Evolutionary conservation across 2,113 vertebrate genomes (phyloP), one percentile per base, ranked within the genome.

Genomic region (Cariama cristata): DNA sequence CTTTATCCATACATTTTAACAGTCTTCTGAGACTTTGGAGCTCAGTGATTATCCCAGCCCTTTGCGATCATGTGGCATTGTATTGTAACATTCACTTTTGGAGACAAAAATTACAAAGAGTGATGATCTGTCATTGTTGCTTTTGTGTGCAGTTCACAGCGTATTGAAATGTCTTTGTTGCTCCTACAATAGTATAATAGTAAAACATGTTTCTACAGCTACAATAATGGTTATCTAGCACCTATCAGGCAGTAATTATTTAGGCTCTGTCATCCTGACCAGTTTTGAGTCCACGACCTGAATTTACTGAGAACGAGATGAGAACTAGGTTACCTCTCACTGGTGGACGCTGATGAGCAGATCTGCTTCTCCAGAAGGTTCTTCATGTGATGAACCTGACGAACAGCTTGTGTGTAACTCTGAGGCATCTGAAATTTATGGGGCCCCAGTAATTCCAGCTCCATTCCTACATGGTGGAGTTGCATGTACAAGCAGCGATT

Each of bases 371-470:
- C 97, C 69, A 99, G 97, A 55, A 98, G 94, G 55, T 92, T 96
- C 79, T 99, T 99, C 98, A 99, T 99, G 68, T 98, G 98, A 62
- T 98, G 98, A 58, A 99, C 98, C 91, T 99, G 99, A 47, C 74
- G 83, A 95, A 99, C 96, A 33, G 99, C 99, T 93, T 93, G 98
- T 86, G 93, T 90, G 84, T 99, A 99, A 96, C 98, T 98, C 72
- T 99, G 98, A 32, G 91, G 90, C 69, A 98, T 96, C 35, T 98
- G 98, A 91, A 99, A 99, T 79, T 97, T 97, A 10, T 94, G 95
- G 5, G 99, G 97, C 28, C 98, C 99, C 86, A 99, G 87, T 90
- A 99, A 97, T 93, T 88, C 95, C 84, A 99, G 95, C 81, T 99
- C 98, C 86, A 98, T 98, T 96, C 99, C 98, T 52, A 99, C 75